Evolutionary conservation across 2,113 vertebrate species (phyloP), one percentile per base, ranked within the genome.

Genomic region (Suncus etruscus): DNA sequence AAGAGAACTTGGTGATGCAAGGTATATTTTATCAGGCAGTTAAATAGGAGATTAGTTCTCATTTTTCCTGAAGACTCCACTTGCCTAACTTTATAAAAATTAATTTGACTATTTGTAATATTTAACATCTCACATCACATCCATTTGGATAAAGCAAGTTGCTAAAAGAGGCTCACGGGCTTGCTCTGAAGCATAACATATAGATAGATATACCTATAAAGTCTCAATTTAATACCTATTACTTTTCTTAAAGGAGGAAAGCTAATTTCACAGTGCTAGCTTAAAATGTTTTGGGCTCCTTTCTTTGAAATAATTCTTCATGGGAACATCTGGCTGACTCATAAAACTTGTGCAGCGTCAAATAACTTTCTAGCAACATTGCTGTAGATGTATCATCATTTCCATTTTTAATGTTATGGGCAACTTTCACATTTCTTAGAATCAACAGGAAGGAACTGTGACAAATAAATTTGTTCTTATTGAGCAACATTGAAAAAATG

Each of bases 291-390:
- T 90, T 89, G 6, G 87, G 66, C 25, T 91, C 45, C 14, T 93
- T 95, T 95, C 63, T 92, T 90, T 94, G 96, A 93, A 97, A 97
- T 96, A 97, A 97, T 97, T 97, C 83, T 97, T 97, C 95, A 68
- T 70, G 51, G 39, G 82, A 96, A 97, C 95, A 97, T 96, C 96
- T 98, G 96, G 83, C 80, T 61, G 76, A 94, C 84, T 97, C 93
- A 95, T 18, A 94, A 93, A 95, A 69, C 58, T 69, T 97, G 95
- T 97, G 74, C 75, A 93, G 48, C 88, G 96, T 91, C 92, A 97
- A 96, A 95, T 96, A 96, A 94, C 87, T 96, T 97, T 94, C 92
- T 87, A 96, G 63, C 16, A 87, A 94, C 95, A 93, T 95, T 96
- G 47, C 79, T 96, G 66, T 93, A 89, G 92, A 90, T 66, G 16